Conservation (phyloP, 1,140 invertebrate species). For the Heliconius hermathena region DNA sequence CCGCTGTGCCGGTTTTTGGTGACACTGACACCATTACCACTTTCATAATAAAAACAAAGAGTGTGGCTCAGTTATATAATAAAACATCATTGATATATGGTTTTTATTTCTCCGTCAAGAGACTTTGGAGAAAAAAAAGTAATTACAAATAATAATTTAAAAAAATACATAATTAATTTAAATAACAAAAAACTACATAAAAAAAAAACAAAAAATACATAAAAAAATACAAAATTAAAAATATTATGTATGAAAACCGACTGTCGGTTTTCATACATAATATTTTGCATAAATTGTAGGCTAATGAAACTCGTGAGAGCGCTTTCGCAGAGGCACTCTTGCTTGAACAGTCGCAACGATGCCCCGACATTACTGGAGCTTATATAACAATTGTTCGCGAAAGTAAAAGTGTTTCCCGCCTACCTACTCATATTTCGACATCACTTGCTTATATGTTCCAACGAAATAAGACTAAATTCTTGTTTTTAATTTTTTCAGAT, state of each 20-base stretch:
- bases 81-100: neutral
- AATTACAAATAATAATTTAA: no score
- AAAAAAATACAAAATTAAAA: no score
- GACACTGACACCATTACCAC: slow-evolving; percentile 74
- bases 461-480: slow-evolving; percentile 27
- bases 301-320: slow-evolving; percentile 54
- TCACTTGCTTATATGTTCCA: slow-evolving; percentile 49
- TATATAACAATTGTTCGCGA: slow-evolving; percentile 73
- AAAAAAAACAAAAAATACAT: no score
- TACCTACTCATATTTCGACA: slow-evolving; percentile 67
- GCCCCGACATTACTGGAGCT: slow-evolving; percentile 67
- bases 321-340: slow-evolving; percentile 62
- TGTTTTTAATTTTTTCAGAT: slow-evolving; percentile 55
- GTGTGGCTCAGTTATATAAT: slow-evolving; percentile 20
- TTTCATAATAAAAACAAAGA: slow-evolving; percentile 68
- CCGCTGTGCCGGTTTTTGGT: slow-evolving; percentile 58
- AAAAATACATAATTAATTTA: no score
- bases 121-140: neutral
- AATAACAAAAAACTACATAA: no score
- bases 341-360: slow-evolving; percentile 50
- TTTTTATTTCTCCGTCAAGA: neutral
- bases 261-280: neutral
- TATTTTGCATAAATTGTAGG: slow-evolving; percentile 3
- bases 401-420: slow-evolving; percentile 79
- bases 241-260: no score